A percentile compares a stretch with the other conserved stretches of the same genome.
These are phyloP conservation scores for Hesperia comma DNA, from an alignment of 2,888 invertebrate genomes.

Conservation along the genomic window DNA sequence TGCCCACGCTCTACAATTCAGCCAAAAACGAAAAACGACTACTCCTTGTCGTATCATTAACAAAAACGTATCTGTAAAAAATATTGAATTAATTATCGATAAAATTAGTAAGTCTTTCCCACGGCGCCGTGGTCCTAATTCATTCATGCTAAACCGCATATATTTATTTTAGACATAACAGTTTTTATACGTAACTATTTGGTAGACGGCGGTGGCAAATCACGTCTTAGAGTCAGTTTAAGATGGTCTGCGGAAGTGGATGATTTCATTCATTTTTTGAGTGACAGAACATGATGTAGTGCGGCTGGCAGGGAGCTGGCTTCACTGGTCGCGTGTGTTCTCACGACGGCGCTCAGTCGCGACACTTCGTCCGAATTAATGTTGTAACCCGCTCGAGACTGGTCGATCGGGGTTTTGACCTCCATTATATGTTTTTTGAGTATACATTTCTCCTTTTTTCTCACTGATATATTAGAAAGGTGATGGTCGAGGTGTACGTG, in stretches of 20 bases:
- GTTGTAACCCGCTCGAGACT: slow-evolving; percentile 68
- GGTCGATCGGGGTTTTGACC: slow-evolving; percentile 55
- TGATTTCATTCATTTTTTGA: slow-evolving; percentile 32
- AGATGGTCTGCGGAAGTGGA: slow-evolving; percentile 35
- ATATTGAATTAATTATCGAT: slow-evolving; percentile 26
- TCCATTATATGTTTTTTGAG: slow-evolving; percentile 33
- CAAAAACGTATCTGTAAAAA: slow-evolving; percentile 44
- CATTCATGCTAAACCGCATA: slow-evolving; percentile 72
- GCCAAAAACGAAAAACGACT: neutral
- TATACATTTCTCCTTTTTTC: slow-evolving; percentile 29
- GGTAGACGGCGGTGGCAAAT: slow-evolving; percentile 56
- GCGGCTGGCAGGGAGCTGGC: slow-evolving; percentile 40
- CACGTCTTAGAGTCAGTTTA: slow-evolving; percentile 39
- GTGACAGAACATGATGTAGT: slow-evolving; percentile 19
- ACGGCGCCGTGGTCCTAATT: slow-evolving; percentile 67
- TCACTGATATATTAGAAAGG: slow-evolving; percentile 28
- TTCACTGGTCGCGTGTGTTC: slow-evolving; percentile 62
- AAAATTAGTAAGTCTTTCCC: slow-evolving; percentile 57
- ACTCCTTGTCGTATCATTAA: neutral
- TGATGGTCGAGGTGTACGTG: neutral
- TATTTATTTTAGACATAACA: slow-evolving; percentile 68
- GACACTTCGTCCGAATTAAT: slow-evolving; percentile 57
- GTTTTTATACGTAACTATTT: slow-evolving; percentile 65
- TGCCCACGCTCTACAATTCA: neutral
- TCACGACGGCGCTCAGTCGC: slow-evolving; percentile 77